phyloP scores from a whole-genome alignment of 2,888 invertebrate genomes.

The Opisthograptis luteolata region DNA sequence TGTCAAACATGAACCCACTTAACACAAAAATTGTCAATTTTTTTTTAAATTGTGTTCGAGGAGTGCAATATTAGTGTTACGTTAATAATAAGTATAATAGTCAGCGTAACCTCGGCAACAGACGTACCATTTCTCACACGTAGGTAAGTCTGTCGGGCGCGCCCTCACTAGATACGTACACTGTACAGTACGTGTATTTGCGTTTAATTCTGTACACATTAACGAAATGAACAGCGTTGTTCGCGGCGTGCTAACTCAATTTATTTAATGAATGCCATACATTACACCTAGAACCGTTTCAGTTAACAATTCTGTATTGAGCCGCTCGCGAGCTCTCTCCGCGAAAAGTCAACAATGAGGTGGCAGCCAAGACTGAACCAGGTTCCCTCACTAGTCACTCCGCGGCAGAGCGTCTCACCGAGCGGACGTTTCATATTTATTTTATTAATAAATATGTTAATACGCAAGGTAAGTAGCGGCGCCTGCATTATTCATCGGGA shows the following conservation, averaged over 20 bases:
- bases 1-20: no score
- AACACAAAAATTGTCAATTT: no score
- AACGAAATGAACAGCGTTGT: slow-evolving; percentile 75
- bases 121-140: neutral
- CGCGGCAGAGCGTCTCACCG: slow-evolving; percentile 32
- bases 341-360: slow-evolving; percentile 67
- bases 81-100: neutral
- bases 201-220: slow-evolving; percentile 75
- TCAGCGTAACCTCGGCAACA: slow-evolving; percentile 1
- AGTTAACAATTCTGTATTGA: slow-evolving; percentile 72
- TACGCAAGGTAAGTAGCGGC: slow-evolving; percentile 77
- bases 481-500: slow-evolving; percentile 79
- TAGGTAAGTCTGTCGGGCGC: slow-evolving; percentile 24
- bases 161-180: slow-evolving; percentile 36
- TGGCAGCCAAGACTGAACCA: slow-evolving; percentile 28
- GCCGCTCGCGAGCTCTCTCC: slow-evolving; percentile 63
- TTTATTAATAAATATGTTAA: slow-evolving; percentile 85
- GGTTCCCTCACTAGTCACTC: neutral
- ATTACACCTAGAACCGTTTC: slow-evolving; percentile 63
- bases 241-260: slow-evolving; percentile 72
- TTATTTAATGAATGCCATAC: slow-evolving; percentile 82
- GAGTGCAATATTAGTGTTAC: neutral
- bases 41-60: no score
- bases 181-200: slow-evolving; percentile 64
- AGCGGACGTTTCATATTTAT: slow-evolving; percentile 79